These are phyloP conservation scores for Anguilla anguilla DNA, from an alignment of 2,797 vertebrate genomes.

Conservation along the genomic window DNA sequence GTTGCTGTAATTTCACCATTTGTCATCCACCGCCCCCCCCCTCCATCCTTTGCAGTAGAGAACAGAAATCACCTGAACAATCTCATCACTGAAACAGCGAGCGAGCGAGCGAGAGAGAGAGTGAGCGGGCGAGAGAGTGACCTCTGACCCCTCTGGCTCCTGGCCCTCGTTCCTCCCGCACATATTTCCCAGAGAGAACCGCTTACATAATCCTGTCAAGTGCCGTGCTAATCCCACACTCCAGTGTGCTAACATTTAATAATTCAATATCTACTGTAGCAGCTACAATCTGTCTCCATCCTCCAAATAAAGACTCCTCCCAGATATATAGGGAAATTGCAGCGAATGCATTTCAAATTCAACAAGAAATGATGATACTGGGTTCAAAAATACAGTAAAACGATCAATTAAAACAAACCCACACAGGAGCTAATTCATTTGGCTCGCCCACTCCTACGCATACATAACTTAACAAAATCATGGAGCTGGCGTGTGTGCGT, in stretches of 20 bases:
- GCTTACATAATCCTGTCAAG: conserved; percentile 13
- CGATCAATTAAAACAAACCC: neutral
- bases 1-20: neutral
- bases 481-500: neutral
- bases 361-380: neutral
- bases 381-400: neutral
- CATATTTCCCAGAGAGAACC: neutral
- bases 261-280: neutral
- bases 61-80: neutral
- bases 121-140: neutral
- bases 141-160: neutral
- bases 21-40: neutral
- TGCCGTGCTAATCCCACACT: neutral
- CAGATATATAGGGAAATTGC: neutral
- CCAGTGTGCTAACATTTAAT: neutral
- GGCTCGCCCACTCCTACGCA: neutral
- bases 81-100: neutral
- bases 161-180: neutral
- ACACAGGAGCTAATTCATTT: neutral
- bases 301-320: neutral
- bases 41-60: neutral
- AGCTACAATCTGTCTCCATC: neutral
- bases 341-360: neutral
- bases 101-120: neutral
- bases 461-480: neutral